A percentile compares a stretch with the other conserved stretches of the same genome.
Evolutionary conservation across 2,888 invertebrate genomes (phyloP).

Genomic region (Andrena trimmerana): DNA sequence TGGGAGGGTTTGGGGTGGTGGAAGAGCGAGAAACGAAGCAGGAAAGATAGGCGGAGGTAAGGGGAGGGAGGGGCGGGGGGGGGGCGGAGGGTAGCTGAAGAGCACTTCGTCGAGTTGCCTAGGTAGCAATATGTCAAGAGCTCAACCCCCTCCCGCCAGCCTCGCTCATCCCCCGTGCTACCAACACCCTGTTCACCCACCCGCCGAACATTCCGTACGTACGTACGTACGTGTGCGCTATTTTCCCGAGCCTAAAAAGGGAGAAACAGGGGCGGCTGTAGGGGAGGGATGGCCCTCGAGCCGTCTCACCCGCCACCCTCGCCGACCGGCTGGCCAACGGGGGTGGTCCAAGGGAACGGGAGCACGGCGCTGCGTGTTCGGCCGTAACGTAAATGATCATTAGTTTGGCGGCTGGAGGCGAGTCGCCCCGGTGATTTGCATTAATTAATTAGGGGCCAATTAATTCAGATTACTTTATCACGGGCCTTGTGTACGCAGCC

Average conservation of each 20-base stretch:
- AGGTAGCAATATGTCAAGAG: constrained; percentile 84
- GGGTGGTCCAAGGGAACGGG: constrained; percentile 51
- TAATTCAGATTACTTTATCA: constrained; percentile 76
- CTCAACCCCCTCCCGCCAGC: constrained; percentile 71
- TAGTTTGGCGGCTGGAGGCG: constrained; percentile 60
- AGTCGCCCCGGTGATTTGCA: constrained; percentile 66
- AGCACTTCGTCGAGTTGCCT: constrained; percentile 82
- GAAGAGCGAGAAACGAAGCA: constrained; percentile 62
- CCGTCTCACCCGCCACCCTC: constrained; percentile 31
- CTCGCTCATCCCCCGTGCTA: constrained; percentile 52
- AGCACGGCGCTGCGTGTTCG: constrained; percentile 50
- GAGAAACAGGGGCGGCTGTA: constrained; percentile 24
- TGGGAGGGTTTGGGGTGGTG: constrained; percentile 22
- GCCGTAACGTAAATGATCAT: constrained; percentile 68
- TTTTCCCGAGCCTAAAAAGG: constrained; percentile 50
- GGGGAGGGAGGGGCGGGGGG: constrained; percentile 28
- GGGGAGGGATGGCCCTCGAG: constrained; percentile 36
- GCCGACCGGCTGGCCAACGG: constrained; percentile 17
- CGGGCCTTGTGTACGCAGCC: constrained; percentile 53
- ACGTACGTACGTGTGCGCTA: constrained; percentile 58
- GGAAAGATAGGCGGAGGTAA: constrained; percentile 64
- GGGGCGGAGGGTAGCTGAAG: constrained; percentile 71
- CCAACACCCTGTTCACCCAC: constrained; percentile 55
- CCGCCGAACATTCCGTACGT: constrained; percentile 61
- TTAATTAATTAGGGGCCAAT: constrained; percentile 75